phyloP scores from a whole-genome alignment of 2,797 vertebrate genomes.

The Anguilla marmorata region DNA sequence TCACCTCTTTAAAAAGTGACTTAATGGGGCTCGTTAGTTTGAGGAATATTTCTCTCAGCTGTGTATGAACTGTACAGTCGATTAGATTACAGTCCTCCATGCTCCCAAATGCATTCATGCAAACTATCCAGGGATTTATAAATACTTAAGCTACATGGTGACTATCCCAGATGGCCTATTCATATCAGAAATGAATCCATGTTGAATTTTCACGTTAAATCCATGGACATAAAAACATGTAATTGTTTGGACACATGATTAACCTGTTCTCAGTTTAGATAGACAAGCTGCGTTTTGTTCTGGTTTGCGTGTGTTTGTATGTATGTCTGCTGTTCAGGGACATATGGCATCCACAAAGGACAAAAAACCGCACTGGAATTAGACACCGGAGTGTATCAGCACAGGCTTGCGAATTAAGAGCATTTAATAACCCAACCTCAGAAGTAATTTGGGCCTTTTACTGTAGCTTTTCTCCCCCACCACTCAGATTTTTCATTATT shows the following conservation, averaged over 20 bases:
- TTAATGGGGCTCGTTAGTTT: slow-evolving; percentile 51
- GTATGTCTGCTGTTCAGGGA: neutral
- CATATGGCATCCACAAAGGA: slow-evolving; percentile 4
- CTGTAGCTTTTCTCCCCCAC: neutral
- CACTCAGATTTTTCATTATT: neutral
- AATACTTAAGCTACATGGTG: slow-evolving; percentile 40
- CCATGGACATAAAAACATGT: neutral
- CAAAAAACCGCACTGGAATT: neutral
- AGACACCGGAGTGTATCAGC: slow-evolving; percentile 33
- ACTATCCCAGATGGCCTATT: slow-evolving; percentile 39
- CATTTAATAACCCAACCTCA: slow-evolving; percentile 15
- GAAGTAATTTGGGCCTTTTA: neutral
- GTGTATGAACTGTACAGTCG: slow-evolving; percentile 45
- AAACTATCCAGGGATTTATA: slow-evolving; percentile 39
- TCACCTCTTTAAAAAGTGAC: slow-evolving; percentile 56
- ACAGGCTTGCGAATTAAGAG: slow-evolving; percentile 26
- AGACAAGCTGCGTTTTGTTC: neutral
- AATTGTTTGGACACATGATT: neutral
- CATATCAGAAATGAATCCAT: slow-evolving; percentile 15
- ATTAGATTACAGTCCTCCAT: slow-evolving; percentile 41
- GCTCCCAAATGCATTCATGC: slow-evolving; percentile 43
- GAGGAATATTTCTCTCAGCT: slow-evolving; percentile 43
- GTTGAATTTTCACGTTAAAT: neutral
- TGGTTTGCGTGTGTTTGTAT: neutral
- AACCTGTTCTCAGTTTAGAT: neutral